These are phyloP conservation scores for Leontocebus nigricollis DNA, from an alignment of 2,797 vertebrate genomes.

Conservation along the genomic window DNA sequence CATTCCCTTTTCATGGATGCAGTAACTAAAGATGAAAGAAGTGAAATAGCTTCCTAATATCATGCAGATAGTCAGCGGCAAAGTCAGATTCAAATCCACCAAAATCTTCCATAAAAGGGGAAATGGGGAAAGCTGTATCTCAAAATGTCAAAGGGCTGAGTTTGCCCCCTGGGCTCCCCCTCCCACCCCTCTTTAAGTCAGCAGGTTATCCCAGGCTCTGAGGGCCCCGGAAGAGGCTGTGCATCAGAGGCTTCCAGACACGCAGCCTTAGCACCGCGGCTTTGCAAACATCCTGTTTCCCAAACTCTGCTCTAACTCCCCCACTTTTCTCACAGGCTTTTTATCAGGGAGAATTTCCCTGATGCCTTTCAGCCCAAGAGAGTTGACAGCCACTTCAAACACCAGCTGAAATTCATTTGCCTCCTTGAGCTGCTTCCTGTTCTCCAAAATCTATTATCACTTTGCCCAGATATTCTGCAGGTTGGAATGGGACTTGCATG, in stretches of 20 bases:
- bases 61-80: background rate
- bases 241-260: constrained; percentile 74
- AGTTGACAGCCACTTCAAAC: constrained; percentile 84
- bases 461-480: constrained; percentile 77
- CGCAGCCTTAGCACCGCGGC: constrained; percentile 78
- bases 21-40: constrained; percentile 9
- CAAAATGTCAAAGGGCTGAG: constrained; percentile 15
- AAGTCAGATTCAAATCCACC: background rate
- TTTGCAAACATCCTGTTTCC: constrained; percentile 85
- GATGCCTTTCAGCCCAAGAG: constrained; percentile 81
- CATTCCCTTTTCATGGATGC: background rate
- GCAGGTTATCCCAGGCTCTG: constrained; percentile 68
- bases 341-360: constrained; percentile 84
- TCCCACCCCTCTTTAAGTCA: background rate
- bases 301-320: constrained; percentile 83
- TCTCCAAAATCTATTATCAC: constrained; percentile 83
- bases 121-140: background rate
- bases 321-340: constrained; percentile 86
- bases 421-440: constrained; percentile 82
- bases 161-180: constrained; percentile 60
- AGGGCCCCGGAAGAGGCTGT: constrained; percentile 65
- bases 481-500: constrained; percentile 41
- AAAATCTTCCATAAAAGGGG: background rate
- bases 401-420: constrained; percentile 87
- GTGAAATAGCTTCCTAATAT: background rate